A percentile compares a stretch with the other conserved stretches of the same genome.
Conservation (phyloP, 2,113 vertebrate species). For the Heloderma charlesbogerti region DNA sequence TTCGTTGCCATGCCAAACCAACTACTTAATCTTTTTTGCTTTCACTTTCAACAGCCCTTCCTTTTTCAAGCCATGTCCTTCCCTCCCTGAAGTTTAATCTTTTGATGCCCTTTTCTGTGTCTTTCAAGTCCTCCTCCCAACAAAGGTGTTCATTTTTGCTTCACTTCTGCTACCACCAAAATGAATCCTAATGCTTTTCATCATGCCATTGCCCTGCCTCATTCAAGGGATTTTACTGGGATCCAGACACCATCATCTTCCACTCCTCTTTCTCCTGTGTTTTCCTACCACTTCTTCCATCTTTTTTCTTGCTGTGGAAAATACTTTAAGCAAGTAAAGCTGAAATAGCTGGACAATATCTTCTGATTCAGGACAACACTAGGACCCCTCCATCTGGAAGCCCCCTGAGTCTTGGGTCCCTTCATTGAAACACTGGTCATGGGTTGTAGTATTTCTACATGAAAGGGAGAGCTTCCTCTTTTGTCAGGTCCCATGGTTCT, state of each 20-base stretch:
- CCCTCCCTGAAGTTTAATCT: not conserved
- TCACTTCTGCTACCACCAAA: not conserved
- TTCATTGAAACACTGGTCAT: not conserved
- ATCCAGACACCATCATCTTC: not conserved
- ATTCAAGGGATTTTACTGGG: too few relatives aligned
- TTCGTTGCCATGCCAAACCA: not conserved
- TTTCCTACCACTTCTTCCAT: not conserved
- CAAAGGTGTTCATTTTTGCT: not conserved
- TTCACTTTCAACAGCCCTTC: not conserved
- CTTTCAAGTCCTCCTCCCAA: not conserved
- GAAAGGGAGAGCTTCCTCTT: not conserved
- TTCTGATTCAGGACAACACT: too few relatives aligned
- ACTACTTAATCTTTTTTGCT: not conserved
- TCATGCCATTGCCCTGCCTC: too few relatives aligned
- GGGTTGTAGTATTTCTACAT: not conserved
- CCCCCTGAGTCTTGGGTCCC: not conserved
- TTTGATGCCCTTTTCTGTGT: not conserved
- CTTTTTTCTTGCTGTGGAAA: too few relatives aligned
- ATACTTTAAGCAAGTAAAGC: too few relatives aligned
- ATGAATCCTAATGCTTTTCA: not conserved
- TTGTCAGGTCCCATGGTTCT: not conserved
- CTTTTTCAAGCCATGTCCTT: not conserved
- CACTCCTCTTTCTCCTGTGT: not conserved
- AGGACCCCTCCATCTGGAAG: not conserved
- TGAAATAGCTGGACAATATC: too few relatives aligned